A percentile compares a stretch with the other conserved stretches of the same genome.
These are phyloP conservation scores for Misgurnus anguillicaudatus DNA, from an alignment of 2,113 vertebrate genomes.

Conservation along the genomic window DNA sequence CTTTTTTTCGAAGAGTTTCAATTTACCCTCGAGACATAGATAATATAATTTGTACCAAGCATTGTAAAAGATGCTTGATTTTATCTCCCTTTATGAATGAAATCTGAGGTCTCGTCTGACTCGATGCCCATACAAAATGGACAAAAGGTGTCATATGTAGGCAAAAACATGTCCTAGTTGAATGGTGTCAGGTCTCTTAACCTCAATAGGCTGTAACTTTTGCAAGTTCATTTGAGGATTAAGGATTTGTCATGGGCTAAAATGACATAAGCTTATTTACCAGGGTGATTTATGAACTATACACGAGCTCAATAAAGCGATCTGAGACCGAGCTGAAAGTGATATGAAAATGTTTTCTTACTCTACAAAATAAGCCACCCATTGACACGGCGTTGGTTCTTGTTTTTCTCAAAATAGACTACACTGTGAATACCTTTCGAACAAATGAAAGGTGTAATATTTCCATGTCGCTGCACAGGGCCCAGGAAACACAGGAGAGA, in stretches of 20 bases:
- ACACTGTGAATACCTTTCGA: background rate
- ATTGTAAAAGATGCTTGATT: conserved; percentile 7
- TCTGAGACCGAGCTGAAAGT: conserved; percentile 56
- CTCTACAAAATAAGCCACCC: conserved; percentile 61
- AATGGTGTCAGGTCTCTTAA: background rate
- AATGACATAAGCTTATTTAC: background rate
- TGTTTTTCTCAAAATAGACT: conserved; percentile 59
- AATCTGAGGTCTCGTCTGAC: background rate
- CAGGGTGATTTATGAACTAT: conserved; percentile 28
- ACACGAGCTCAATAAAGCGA: conserved; percentile 56
- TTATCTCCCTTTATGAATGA: conserved; percentile 2
- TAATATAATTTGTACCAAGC: background rate
- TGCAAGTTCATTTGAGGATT: background rate
- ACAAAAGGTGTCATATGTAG: background rate
- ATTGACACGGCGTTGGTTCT: conserved; percentile 58
- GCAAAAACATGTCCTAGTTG: conserved; percentile 1
- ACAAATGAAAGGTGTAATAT: conserved; percentile 32
- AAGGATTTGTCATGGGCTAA: background rate
- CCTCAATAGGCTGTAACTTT: background rate
- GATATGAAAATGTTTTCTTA: conserved; percentile 69
- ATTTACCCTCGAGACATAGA: background rate
- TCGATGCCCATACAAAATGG: conserved; percentile 15
- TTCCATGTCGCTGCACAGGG: conserved; percentile 22
- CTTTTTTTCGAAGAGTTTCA: no score
- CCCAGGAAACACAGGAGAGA: background rate